phyloP scores from a whole-genome alignment of 2,113 vertebrate genomes.

The Saguinus midas region DNA sequence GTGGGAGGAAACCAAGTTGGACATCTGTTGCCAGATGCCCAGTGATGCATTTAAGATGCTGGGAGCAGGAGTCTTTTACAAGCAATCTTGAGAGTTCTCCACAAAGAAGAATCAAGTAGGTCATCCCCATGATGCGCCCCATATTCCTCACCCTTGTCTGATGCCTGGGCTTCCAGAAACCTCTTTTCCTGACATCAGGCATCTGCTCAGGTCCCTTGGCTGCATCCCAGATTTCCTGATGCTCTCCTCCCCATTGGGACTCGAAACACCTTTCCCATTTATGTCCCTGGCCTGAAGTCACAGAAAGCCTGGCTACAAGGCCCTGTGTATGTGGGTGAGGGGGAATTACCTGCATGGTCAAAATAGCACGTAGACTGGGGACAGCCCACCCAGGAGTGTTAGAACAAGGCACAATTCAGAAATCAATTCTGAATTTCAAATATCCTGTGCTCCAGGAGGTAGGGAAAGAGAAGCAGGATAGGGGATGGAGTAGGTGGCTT shows the following conservation, averaged over 20 bases:
- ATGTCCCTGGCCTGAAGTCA: neutral
- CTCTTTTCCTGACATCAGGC: neutral
- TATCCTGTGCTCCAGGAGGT: neutral
- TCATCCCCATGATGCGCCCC: fast-evolving
- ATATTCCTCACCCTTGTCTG: neutral
- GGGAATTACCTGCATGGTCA: neutral
- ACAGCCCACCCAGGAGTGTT: neutral
- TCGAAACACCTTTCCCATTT: no score
- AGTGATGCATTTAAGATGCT: neutral
- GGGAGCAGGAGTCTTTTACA: neutral
- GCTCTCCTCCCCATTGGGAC: no score
- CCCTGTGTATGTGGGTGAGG: neutral
- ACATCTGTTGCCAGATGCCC: neutral
- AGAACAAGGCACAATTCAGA: neutral
- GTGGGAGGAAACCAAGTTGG: neutral
- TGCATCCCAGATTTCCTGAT: neutral
- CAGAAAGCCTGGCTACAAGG: neutral
- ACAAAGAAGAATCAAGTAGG: neutral
- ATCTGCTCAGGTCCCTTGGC: neutral
- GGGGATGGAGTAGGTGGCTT: neutral
- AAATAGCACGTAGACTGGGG: neutral
- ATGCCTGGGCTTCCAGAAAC: neutral
- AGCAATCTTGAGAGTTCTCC: neutral
- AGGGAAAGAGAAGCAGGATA: neutral
- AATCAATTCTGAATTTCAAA: neutral